A percentile compares a stretch with the other conserved stretches of the same genome.
phyloP scores from a whole-genome alignment of 23 tunicate genomes.

The Oikopleura vanhoeffeni region DNA sequence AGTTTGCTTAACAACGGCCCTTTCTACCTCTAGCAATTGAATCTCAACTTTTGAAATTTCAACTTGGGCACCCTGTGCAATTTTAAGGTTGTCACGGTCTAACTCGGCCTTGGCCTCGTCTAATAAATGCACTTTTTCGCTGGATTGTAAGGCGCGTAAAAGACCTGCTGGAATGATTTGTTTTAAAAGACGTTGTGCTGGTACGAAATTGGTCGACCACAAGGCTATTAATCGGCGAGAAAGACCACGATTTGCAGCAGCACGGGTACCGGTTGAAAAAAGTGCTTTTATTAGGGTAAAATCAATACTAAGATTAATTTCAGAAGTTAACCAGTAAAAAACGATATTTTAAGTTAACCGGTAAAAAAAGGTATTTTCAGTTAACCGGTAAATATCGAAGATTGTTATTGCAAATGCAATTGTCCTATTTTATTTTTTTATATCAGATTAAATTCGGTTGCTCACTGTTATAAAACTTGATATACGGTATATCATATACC shows the following conservation, averaged over 20 bases:
- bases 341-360: too few species aligned
- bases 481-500: too few species aligned
- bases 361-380: too few species aligned
- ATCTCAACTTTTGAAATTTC: background rate
- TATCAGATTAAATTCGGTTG: too few species aligned
- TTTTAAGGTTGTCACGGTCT: slow-evolving; percentile 61
- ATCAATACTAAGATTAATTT: too few species aligned
- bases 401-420: too few species aligned
- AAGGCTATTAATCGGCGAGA: slow-evolving; percentile 63
- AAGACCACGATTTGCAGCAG: slow-evolving; percentile 52
- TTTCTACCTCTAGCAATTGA: slow-evolving; percentile 32
- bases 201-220: slow-evolving; percentile 80
- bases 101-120: slow-evolving; percentile 52
- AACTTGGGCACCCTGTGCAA: slow-evolving; percentile 17
- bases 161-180: slow-evolving; percentile 82
- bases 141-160: slow-evolving; percentile 42
- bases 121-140: slow-evolving; percentile 54
- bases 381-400: too few species aligned
- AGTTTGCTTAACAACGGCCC: slow-evolving; percentile 50
- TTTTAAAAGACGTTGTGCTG: slow-evolving; percentile 51
- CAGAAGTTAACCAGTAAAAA: too few species aligned
- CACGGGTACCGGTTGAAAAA: slow-evolving; percentile 8
- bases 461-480: too few species aligned
- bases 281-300: too few species aligned
- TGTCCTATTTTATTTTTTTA: too few species aligned